Evolutionary conservation across 2,888 invertebrate genomes (phyloP).

Genomic region (Lycia hirtaria): DNA sequence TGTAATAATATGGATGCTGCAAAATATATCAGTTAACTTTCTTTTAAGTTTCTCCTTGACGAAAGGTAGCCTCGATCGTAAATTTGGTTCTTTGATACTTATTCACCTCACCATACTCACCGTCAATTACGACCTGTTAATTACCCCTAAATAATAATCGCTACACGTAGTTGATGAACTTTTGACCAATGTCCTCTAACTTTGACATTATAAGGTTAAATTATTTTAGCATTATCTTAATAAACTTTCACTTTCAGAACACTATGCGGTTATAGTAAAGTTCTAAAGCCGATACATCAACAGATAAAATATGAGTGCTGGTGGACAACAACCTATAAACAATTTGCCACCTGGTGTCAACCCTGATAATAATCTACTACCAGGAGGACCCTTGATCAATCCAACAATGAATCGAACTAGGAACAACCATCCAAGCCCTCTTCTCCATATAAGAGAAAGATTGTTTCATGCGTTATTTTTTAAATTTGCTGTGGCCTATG

Average conservation of each 20-base stretch:
- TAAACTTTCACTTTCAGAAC: slow-evolving; percentile 69
- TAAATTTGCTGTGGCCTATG: slow-evolving; percentile 96
- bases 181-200: slow-evolving; percentile 57
- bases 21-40: slow-evolving; percentile 15
- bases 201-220: slow-evolving; percentile 64
- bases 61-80: slow-evolving; percentile 9
- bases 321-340: slow-evolving; percentile 69
- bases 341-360: slow-evolving; percentile 80
- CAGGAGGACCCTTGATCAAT: slow-evolving; percentile 84
- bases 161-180: slow-evolving; percentile 36
- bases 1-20: not conserved
- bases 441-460: slow-evolving; percentile 95
- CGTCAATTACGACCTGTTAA: not conserved
- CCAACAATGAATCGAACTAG: slow-evolving; percentile 80
- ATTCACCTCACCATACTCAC: slow-evolving; percentile 8
- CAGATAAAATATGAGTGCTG: slow-evolving; percentile 64
- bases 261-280: slow-evolving; percentile 50
- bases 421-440: slow-evolving; percentile 89
- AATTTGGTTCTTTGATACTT: slow-evolving; percentile 11
- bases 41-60: slow-evolving; percentile 31
- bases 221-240: slow-evolving; percentile 18
- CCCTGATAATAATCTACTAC: slow-evolving; percentile 81
- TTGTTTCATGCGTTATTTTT: slow-evolving; percentile 98
- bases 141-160: not conserved
- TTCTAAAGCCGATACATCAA: slow-evolving; percentile 21